Evolutionary conservation across 2,113 vertebrate genomes (phyloP).

Genomic region (Tricholaema leucomelas): DNA sequence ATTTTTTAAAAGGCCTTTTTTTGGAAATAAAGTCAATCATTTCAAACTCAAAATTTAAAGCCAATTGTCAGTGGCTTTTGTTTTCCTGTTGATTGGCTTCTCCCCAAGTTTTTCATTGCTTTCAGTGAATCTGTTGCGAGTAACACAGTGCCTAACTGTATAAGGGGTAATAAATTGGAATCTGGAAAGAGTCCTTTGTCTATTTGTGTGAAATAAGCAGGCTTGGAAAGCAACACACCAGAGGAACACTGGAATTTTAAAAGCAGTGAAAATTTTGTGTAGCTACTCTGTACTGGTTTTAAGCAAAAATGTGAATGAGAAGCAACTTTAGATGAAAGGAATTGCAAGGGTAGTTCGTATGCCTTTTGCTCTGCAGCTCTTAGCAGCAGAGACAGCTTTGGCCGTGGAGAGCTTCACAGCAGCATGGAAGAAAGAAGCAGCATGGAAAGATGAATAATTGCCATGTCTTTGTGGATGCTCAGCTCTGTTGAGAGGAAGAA

Average conservation of each 20-base stretch:
- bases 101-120: conserved; percentile 42
- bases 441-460: neutral
- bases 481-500: neutral
- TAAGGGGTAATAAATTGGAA: conserved; percentile 58
- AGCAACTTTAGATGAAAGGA: neutral
- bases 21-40: too few species aligned
- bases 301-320: neutral
- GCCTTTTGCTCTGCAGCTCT: neutral
- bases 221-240: neutral
- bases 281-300: neutral
- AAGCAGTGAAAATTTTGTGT: neutral
- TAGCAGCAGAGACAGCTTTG: neutral
- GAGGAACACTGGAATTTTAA: neutral
- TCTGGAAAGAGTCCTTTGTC: conserved; percentile 11
- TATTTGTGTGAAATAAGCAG: conserved; percentile 48
- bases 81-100: conserved; percentile 19
- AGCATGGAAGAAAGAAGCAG: neutral
- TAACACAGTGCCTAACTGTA: conserved; percentile 49
- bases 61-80: neutral
- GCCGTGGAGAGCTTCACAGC: neutral
- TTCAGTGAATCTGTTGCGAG: conserved; percentile 62
- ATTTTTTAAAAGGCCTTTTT: too few species aligned
- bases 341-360: neutral
- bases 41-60: neutral
- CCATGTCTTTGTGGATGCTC: neutral